These are phyloP conservation scores for Periplaneta americana DNA, from an alignment of 1,140 invertebrate genomes.

Conservation along the genomic window DNA sequence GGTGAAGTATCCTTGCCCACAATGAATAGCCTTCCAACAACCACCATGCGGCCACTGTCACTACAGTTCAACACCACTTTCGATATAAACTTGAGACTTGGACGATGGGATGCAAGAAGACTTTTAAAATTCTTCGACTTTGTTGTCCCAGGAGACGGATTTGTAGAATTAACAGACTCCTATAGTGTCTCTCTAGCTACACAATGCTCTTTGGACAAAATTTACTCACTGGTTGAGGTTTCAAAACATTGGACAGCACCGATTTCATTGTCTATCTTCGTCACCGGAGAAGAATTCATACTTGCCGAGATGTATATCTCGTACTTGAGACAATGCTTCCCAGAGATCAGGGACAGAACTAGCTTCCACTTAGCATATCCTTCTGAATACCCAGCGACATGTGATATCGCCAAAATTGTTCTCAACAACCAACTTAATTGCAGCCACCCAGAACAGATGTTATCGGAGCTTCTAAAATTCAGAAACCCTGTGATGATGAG, in stretches of 20 bases:
- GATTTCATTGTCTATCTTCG: slow-evolving; percentile 79
- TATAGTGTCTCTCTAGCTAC: slow-evolving; percentile 72
- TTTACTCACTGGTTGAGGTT: slow-evolving; percentile 69
- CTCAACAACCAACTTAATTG: not conserved
- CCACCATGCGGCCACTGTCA: no score
- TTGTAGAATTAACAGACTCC: slow-evolving; percentile 45
- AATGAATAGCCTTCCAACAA: no score
- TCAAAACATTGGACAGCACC: slow-evolving; percentile 78
- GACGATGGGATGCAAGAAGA: slow-evolving; percentile 63
- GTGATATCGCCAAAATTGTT: no score
- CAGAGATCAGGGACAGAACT: slow-evolving; percentile 58
- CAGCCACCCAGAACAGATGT: not conserved
- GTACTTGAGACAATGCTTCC: slow-evolving; percentile 69
- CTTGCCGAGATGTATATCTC: slow-evolving; percentile 50
- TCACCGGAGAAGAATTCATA: slow-evolving; percentile 51
- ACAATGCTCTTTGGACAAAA: slow-evolving; percentile 73
- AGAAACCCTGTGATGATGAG: not conserved
- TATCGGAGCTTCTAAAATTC: not conserved
- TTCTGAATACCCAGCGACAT: slow-evolving; percentile 32
- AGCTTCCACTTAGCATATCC: slow-evolving; percentile 67
- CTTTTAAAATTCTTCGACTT: slow-evolving; percentile 69
- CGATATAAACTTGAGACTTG: slow-evolving; percentile 50
- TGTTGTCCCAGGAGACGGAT: slow-evolving; percentile 55
- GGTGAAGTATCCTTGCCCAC: no score
- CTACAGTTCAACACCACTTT: no score